Conservation (phyloP, 2,888 invertebrate species). For the Geotrupes spiniger region DNA sequence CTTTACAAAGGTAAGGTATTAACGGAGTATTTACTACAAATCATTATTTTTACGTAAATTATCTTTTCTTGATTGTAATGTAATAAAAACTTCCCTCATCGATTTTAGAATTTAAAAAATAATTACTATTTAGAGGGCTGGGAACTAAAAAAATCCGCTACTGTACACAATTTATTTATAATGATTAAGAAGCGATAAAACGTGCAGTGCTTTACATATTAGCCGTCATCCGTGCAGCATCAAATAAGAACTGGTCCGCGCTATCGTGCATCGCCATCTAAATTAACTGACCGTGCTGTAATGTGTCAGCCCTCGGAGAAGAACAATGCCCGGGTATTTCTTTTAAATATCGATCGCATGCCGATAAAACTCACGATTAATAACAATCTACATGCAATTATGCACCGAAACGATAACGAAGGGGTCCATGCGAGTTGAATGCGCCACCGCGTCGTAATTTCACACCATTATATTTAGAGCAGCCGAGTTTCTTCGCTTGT, state of each 20-base stretch:
- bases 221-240: background rate
- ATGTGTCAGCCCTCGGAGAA: slow-evolving; percentile 3
- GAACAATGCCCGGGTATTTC: slow-evolving; percentile 1
- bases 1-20: too few relatives aligned
- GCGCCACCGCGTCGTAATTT: background rate
- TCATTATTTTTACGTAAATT: too few relatives aligned
- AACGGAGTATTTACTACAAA: too few relatives aligned
- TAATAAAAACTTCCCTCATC: too few relatives aligned
- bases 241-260: background rate
- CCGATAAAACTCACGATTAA: slow-evolving; percentile 1
- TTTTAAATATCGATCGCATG: background rate
- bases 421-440: too few relatives aligned
- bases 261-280: slow-evolving; percentile 3
- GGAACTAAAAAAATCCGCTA: too few relatives aligned
- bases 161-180: too few relatives aligned
- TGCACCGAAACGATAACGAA: background rate
- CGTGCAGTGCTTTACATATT: background rate
- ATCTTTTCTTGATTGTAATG: too few relatives aligned
- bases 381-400: slow-evolving; percentile 6
- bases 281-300: slow-evolving; percentile 4
- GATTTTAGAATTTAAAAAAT: too few relatives aligned
- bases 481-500: background rate
- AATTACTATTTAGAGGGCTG: too few relatives aligned
- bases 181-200: too few relatives aligned
- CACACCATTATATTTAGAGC: background rate